Evolutionary conservation across 2,888 invertebrate species (phyloP).

Genomic region (Apeira syringaria): DNA sequence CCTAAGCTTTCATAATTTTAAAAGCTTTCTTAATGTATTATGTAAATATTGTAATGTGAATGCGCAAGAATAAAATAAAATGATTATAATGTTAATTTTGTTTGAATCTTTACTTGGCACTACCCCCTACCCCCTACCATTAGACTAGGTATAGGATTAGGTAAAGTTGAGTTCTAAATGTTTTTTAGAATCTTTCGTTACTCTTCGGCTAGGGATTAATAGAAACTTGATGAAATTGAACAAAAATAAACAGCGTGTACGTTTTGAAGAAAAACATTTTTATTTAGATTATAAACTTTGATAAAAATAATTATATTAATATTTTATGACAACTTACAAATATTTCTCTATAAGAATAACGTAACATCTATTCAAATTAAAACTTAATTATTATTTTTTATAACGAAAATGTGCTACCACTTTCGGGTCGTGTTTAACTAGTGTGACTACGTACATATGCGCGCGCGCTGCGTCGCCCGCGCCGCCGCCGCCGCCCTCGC

Average conservation of each 20-base stretch:
- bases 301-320: constrained; percentile 85
- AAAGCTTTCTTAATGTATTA: constrained; percentile 54
- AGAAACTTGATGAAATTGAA: too few species aligned
- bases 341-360: constrained; percentile 83
- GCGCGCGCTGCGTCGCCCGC: constrained; percentile 39
- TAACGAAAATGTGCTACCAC: constrained; percentile 80
- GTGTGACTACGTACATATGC: constrained; percentile 60
- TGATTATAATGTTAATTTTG: constrained; percentile 15
- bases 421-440: constrained; percentile 79
- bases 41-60: constrained; percentile 38
- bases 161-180: too few species aligned
- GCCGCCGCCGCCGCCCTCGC: constrained; percentile 5
- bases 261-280: constrained; percentile 84
- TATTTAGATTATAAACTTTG: constrained; percentile 85
- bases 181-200: too few species aligned
- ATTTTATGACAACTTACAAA: constrained; percentile 84
- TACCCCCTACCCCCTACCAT: too few species aligned
- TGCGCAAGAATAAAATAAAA: constrained; percentile 25
- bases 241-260: constrained; percentile 56
- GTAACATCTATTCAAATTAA: constrained; percentile 81
- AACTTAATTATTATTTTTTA: constrained; percentile 75
- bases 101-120: constrained; percentile 1
- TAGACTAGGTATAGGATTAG: too few species aligned
- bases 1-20: constrained; percentile 49
- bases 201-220: too few species aligned